These are phyloP conservation scores for Lasioglossum leucozonium DNA, from an alignment of 2,888 invertebrate genomes.

Conservation along the genomic window DNA sequence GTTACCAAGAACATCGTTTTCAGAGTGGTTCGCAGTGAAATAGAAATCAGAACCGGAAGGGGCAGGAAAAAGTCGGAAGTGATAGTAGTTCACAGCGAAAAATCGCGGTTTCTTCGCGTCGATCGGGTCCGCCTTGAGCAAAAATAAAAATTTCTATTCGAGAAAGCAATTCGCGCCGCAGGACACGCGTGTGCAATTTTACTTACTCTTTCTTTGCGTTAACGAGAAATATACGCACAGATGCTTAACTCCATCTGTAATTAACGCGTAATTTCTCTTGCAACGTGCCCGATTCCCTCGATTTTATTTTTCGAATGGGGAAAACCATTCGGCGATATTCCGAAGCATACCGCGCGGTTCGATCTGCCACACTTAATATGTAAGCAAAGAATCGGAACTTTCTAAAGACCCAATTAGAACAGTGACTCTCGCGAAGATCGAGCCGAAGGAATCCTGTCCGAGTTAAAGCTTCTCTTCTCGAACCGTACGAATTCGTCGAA, in stretches of 20 bases:
- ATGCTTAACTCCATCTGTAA: neutral
- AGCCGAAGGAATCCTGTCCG: neutral
- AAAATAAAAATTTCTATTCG: constrained; percentile 29
- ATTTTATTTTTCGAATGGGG: neutral
- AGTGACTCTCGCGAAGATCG: neutral
- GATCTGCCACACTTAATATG: neutral
- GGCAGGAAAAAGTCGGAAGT: constrained; percentile 74
- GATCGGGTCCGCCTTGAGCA: constrained; percentile 17
- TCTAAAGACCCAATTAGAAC: neutral
- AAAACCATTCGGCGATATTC: neutral
- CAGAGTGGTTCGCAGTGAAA: constrained; percentile 69
- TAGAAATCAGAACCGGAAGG: constrained; percentile 77
- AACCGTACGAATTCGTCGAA: constrained; percentile 16
- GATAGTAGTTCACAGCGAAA: constrained; percentile 55
- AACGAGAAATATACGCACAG: neutral
- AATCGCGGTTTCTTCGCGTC: constrained; percentile 55
- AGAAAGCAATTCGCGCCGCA: constrained; percentile 36
- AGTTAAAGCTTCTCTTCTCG: constrained; percentile 1
- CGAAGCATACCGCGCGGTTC: neutral
- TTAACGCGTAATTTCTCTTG: neutral
- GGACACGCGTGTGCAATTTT: neutral
- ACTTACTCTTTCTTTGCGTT: neutral
- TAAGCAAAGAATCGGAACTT: neutral
- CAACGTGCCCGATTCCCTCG: neutral
- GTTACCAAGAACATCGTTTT: constrained; percentile 59